Evolutionary conservation across 1,140 invertebrate species (phyloP), one percentile per base, ranked within the genome.

Genomic region (Antheraea mylitta): DNA sequence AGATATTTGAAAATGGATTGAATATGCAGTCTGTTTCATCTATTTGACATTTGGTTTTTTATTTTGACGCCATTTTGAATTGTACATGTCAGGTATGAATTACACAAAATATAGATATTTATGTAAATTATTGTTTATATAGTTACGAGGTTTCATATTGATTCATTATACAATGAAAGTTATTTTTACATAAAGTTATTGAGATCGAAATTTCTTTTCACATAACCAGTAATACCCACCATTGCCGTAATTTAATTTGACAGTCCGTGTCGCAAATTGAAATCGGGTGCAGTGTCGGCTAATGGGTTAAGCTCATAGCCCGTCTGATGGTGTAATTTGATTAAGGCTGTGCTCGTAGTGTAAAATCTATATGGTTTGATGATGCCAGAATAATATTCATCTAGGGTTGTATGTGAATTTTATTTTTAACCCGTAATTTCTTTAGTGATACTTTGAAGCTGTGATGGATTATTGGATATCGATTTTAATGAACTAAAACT

Each of bases 251-350:
- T 77, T 73, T 62, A 77, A 77, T 77, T 77, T 75, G 68, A 30
- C 30, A 59, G 58, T 22, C 68, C 63, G 72, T 74, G 75, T 77
- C 62, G 64, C 73, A 74, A 73, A 77, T 73, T 69, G 73, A 70
- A 74, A 69, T 66, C 65, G 42, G 67, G 66, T 74, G 45, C 45
- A n/a, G 45, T n/a, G 66, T 58, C 70, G 66, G 53, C 60, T 74
- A 77, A 77, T 74, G 76, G 75, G 76, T 75, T 75, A 71, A 73
- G 70, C 66, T 65, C 60, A 58, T 66, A 72, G 73, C 16, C 58
- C 59, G 22, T 69, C 53, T 45, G 66, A 63, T 63, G 64, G 53
- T 58, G 58, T 77, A 77, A 75, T 77, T 71, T 53, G 62, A 75
- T 77, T 75, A 75, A 62, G 63, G 70, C 66, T 67, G 58, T 38